Evolutionary conservation across 2,113 vertebrate species (phyloP).

Genomic region (Gobio gobio): DNA sequence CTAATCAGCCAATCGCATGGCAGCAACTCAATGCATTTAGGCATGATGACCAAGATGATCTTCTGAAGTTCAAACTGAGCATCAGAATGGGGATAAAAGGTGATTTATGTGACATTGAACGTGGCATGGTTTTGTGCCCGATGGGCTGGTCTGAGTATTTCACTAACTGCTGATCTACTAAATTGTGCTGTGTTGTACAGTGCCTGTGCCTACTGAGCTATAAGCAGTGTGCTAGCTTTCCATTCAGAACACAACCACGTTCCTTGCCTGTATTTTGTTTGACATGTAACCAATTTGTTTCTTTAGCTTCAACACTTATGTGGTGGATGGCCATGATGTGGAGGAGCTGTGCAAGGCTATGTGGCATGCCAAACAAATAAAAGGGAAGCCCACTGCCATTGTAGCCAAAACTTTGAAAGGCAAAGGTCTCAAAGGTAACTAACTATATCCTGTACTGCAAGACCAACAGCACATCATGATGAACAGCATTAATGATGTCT

Average conservation of each 20-base stretch:
- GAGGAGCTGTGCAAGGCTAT: conserved; percentile 82
- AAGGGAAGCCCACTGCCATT: conserved; percentile 84
- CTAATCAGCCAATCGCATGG: too few species aligned
- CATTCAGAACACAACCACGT: neutral
- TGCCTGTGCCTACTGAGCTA: neutral
- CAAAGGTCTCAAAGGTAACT: conserved; percentile 82
- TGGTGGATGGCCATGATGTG: conserved; percentile 86
- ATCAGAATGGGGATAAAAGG: too few species aligned
- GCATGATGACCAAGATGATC: too few species aligned
- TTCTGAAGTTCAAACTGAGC: too few species aligned
- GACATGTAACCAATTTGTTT: neutral
- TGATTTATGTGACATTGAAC: too few species aligned
- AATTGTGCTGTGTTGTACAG: too few species aligned
- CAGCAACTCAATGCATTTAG: too few species aligned
- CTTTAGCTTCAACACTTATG: conserved; percentile 84
- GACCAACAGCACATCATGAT: neutral
- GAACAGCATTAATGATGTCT: neutral
- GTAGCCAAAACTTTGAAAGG: conserved; percentile 88
- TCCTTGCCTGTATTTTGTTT: neutral
- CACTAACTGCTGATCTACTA: too few species aligned
- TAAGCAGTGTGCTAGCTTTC: neutral
- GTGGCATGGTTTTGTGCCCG: too few species aligned
- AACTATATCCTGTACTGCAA: neutral
- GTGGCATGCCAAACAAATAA: conserved; percentile 80
- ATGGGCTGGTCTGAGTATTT: too few species aligned